These are phyloP conservation scores for Brachyptera risi DNA, from an alignment of 2,888 invertebrate species.

Conservation along the genomic window DNA sequence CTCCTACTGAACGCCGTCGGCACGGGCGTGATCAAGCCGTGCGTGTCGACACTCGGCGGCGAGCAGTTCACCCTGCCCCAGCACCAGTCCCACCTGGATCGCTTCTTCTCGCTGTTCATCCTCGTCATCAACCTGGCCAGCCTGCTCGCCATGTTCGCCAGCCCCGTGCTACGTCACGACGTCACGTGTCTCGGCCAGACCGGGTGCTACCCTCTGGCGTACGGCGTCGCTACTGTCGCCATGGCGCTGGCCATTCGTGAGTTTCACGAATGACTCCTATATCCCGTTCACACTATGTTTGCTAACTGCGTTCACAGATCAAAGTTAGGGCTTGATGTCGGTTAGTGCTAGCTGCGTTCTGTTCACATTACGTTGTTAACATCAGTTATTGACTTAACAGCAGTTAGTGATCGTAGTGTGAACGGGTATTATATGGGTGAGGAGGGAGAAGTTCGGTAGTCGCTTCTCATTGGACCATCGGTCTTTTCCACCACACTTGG, in stretches of 20 bases:
- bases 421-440: too few relatives aligned
- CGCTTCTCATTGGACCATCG: too few relatives aligned
- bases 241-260: slow-evolving; percentile 80
- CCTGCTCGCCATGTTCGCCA: slow-evolving; percentile 79
- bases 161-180: slow-evolving; percentile 79
- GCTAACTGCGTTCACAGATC: too few relatives aligned
- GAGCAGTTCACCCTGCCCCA: slow-evolving; percentile 85
- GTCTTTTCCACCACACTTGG: too few relatives aligned
- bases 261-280: too few relatives aligned
- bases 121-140: slow-evolving; percentile 90
- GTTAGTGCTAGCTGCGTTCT: too few relatives aligned
- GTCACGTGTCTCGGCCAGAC: slow-evolving; percentile 71
- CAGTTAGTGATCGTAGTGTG: too few relatives aligned
- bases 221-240: slow-evolving; percentile 81
- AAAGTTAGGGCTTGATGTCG: too few relatives aligned
- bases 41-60: slow-evolving; percentile 92
- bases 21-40: slow-evolving; percentile 94
- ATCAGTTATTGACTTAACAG: too few relatives aligned
- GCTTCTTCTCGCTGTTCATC: slow-evolving; percentile 92
- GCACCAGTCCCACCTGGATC: slow-evolving; percentile 72
- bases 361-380: too few relatives aligned
- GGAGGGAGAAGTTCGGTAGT: too few relatives aligned
- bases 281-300: too few relatives aligned
- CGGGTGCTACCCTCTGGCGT: slow-evolving; percentile 80
- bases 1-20: slow-evolving; percentile 79